phyloP scores from a whole-genome alignment of 1,140 invertebrate species.

The Drosophila takahashii region DNA sequence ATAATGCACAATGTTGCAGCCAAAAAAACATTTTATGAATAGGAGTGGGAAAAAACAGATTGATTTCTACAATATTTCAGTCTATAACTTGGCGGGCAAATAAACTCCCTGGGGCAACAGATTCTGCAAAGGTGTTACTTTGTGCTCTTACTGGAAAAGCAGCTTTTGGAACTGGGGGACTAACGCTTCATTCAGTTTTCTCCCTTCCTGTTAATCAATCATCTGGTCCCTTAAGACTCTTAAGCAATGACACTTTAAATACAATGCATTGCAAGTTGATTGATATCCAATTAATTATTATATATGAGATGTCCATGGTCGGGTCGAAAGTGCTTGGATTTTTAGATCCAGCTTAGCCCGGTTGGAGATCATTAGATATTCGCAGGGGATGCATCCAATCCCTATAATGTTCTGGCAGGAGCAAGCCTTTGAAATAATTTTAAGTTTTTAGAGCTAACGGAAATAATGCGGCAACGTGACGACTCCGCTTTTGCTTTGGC shows the following conservation, averaged over 20 bases:
- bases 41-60: background rate
- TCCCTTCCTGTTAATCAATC: too few relatives aligned
- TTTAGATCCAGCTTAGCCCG: background rate
- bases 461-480: too few relatives aligned
- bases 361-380: slow-evolving; percentile 1
- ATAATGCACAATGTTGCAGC: too few relatives aligned
- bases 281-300: too few relatives aligned
- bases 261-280: too few relatives aligned
- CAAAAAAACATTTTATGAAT: background rate
- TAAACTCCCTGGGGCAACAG: background rate
- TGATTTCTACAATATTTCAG: background rate
- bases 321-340: background rate
- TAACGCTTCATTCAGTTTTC: too few relatives aligned
- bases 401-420: background rate
- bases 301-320: too few relatives aligned
- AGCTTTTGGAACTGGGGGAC: background rate
- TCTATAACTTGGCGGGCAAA: background rate
- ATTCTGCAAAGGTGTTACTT: background rate
- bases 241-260: too few relatives aligned
- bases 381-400: background rate
- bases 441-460: too few relatives aligned
- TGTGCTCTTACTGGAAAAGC: background rate
- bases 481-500: background rate
- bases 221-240: too few relatives aligned
- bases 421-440: background rate